Evolutionary conservation across 2,797 vertebrate genomes (phyloP).

Genomic region (Lepus townsendii): DNA sequence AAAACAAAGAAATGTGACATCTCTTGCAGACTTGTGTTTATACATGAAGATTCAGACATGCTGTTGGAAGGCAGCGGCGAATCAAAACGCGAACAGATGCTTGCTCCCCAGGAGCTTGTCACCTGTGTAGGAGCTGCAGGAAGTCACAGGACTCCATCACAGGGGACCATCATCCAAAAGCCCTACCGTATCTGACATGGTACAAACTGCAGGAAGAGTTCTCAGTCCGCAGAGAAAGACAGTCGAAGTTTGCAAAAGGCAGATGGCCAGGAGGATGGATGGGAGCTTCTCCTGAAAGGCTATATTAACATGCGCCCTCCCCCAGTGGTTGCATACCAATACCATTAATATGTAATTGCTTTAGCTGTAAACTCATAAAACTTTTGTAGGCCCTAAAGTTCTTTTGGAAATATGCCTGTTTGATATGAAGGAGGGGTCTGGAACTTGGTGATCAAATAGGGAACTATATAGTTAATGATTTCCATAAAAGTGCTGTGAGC

Average conservation of each 20-base stretch:
- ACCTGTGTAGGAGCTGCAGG: not conserved
- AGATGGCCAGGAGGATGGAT: slow-evolving; percentile 20
- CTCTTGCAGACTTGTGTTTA: not conserved
- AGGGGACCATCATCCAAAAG: not conserved
- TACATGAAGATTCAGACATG: not conserved
- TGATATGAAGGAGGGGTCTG: slow-evolving; percentile 44
- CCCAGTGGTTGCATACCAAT: not conserved
- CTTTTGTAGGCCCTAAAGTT: slow-evolving; percentile 48
- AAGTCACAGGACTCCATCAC: not conserved
- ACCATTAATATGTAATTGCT: slow-evolving; percentile 40
- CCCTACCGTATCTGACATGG: not conserved
- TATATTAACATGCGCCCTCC: slow-evolving; percentile 23
- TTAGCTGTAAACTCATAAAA: slow-evolving; percentile 46
- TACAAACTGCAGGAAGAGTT: not conserved
- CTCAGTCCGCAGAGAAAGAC: not conserved
- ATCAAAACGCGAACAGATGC: not conserved
- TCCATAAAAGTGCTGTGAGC: not conserved
- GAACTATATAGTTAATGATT: not conserved
- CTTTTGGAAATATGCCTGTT: slow-evolving; percentile 63
- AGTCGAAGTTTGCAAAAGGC: slow-evolving; percentile 49
- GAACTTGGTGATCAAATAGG: not conserved
- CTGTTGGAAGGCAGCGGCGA: not conserved
- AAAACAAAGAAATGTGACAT: not conserved
- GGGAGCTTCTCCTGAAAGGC: not conserved
- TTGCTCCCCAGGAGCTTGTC: not conserved